Evolutionary conservation across 2,888 invertebrate genomes (phyloP).

Genomic region (Epsilonema sp.): DNA sequence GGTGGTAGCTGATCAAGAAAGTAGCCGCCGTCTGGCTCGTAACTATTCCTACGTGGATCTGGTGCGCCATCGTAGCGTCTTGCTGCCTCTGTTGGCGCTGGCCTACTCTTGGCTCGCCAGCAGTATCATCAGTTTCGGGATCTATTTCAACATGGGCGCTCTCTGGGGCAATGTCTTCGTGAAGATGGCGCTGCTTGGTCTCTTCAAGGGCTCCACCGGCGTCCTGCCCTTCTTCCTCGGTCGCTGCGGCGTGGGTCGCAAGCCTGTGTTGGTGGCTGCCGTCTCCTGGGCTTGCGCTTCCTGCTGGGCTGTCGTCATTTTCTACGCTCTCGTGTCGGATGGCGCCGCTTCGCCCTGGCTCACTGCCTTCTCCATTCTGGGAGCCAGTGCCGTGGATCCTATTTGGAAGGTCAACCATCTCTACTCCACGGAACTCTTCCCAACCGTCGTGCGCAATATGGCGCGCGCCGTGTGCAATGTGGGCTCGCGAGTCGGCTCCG

Average conservation of each 20-base stretch:
- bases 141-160: conserved; percentile 6
- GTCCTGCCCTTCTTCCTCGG: conserved; percentile 5
- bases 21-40: not conserved
- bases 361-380: conserved; percentile 3
- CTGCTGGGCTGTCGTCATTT: conserved; percentile 5
- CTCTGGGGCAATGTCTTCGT: conserved; percentile 7
- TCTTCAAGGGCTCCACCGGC: conserved; percentile 10
- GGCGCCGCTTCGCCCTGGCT: not conserved
- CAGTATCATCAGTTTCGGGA: conserved; percentile 7
- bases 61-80: not conserved
- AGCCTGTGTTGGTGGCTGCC: conserved; percentile 1
- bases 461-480: conserved; percentile 11
- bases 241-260: conserved; percentile 5
- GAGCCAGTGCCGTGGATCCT: conserved; percentile 9
- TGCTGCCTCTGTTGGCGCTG: conserved; percentile 1
- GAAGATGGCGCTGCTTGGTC: conserved; percentile 4
- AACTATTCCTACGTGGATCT: conserved; percentile 6
- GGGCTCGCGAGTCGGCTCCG: conserved; percentile 8
- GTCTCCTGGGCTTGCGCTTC: not conserved
- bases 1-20: not conserved
- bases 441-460: conserved; percentile 11
- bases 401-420: conserved; percentile 10
- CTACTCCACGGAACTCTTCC: conserved; percentile 9
- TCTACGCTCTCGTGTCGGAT: not conserved
- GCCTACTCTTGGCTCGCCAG: conserved; percentile 9